A percentile compares a stretch with the other conserved stretches of the same genome.
Evolutionary conservation across 1,140 invertebrate species (phyloP).

Genomic region (Archivesica marissinica): DNA sequence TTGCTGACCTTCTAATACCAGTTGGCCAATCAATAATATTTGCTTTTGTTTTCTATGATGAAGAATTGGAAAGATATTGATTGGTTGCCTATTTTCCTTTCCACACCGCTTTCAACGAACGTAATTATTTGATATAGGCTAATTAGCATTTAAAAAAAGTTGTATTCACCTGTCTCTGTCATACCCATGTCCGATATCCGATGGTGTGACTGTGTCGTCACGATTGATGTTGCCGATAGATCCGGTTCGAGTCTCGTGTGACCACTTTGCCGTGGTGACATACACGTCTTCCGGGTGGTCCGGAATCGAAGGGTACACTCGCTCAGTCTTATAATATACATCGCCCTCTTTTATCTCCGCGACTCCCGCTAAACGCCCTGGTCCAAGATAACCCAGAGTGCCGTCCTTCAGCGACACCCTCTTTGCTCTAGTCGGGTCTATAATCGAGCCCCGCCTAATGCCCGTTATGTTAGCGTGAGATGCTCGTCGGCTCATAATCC

Average conservation of each 20-base stretch:
- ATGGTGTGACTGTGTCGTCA: slow-evolving; percentile 52
- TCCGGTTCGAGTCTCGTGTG: slow-evolving; percentile 46
- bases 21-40: too few species aligned
- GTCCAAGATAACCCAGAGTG: slow-evolving; percentile 41
- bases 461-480: slow-evolving; percentile 38
- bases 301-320: slow-evolving; percentile 65
- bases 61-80: too few species aligned
- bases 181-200: slow-evolving; percentile 38
- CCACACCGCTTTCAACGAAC: too few species aligned
- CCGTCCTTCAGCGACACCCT: slow-evolving; percentile 67
- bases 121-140: too few species aligned
- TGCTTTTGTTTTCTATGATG: too few species aligned
- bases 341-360: slow-evolving; percentile 71
- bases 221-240: slow-evolving; percentile 62
- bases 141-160: too few species aligned
- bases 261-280: slow-evolving; percentile 53
- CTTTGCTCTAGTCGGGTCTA: slow-evolving; percentile 46
- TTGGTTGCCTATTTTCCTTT: too few species aligned
- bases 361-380: slow-evolving; percentile 37
- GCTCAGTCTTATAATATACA: slow-evolving; percentile 68
- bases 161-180: slow-evolving; percentile 54
- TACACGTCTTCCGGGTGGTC: slow-evolving; percentile 66
- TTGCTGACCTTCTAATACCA: too few species aligned
- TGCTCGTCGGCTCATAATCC: slow-evolving; percentile 34
- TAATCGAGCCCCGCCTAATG: slow-evolving; percentile 52